Evolutionary conservation across 2,888 invertebrate genomes (phyloP).

Genomic region (Coenonympha arcania): DNA sequence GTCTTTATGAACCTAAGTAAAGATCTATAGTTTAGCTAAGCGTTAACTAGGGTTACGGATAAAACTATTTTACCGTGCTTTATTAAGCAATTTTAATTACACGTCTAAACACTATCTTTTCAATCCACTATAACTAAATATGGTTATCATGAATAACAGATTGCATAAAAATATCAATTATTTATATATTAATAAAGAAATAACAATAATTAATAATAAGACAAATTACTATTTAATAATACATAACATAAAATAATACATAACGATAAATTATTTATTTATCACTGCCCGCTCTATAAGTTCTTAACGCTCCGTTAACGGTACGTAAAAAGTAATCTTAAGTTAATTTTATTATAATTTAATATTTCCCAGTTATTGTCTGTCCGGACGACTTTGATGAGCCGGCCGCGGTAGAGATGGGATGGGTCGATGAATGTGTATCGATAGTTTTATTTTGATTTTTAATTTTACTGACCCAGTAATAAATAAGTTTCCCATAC

Average conservation of each 20-base stretch:
- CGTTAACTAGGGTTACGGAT: no score
- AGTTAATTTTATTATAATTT: conserved; percentile 73
- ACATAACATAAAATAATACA: no score
- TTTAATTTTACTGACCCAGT: neutral
- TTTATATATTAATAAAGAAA: neutral
- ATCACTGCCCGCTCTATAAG: conserved; percentile 34
- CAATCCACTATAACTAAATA: neutral
- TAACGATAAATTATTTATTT: conserved; percentile 6
- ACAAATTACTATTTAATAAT: no score
- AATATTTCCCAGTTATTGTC: conserved; percentile 72
- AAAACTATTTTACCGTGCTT: no score
- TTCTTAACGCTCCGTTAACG: conserved; percentile 40
- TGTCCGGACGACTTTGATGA: conserved; percentile 67
- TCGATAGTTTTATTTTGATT: neutral
- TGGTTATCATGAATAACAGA: neutral
- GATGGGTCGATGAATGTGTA: conserved; percentile 10
- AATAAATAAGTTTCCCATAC: no score
- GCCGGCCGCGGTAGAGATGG: conserved; percentile 54
- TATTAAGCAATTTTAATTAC: no score
- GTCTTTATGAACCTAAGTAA: no score
- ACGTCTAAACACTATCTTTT: neutral
- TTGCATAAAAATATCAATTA: no score
- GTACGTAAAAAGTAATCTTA: conserved; percentile 55
- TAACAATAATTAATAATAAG: neutral
- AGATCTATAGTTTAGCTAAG: no score